Percentiles rank a stretch among this genome's conserved stretches.
phyloP scores from a whole-genome alignment of 2,113 vertebrate species.

The Cettia cetti region DNA sequence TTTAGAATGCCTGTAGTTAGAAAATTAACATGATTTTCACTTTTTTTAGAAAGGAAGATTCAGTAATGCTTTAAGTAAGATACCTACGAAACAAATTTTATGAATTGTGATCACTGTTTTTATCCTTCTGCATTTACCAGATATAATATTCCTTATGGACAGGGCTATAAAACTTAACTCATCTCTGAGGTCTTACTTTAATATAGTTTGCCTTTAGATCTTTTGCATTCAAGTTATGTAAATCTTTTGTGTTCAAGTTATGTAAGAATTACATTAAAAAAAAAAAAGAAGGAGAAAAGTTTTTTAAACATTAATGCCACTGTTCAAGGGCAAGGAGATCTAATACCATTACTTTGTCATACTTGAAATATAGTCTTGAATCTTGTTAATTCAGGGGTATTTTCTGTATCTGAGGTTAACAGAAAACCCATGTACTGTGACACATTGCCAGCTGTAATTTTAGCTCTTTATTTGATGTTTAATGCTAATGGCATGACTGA shows the following conservation, averaged over 20 bases:
- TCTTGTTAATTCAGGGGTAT: neutral
- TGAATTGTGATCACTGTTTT: neutral
- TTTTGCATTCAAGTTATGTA: neutral
- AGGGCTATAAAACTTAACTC: neutral
- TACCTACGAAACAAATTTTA: neutral
- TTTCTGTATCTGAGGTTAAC: neutral
- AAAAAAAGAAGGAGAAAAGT: neutral
- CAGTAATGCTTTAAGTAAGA: neutral
- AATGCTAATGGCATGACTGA: slow-evolving; percentile 16
- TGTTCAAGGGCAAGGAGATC: neutral
- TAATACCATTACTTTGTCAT: neutral
- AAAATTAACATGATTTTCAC: neutral
- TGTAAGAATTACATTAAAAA: neutral
- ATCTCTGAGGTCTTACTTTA: neutral
- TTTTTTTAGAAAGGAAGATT: neutral
- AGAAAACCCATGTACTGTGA: neutral
- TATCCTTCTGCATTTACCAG: neutral
- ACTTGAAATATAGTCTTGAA: neutral
- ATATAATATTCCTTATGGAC: neutral
- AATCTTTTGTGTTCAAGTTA: neutral
- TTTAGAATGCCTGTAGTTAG: neutral
- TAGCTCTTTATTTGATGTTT: slow-evolving; percentile 12
- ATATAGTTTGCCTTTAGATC: neutral
- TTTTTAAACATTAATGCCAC: neutral
- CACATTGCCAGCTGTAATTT: neutral